These are phyloP conservation scores for Takifugu rubripes DNA, from an alignment of 2,797 vertebrate species.

Conservation along the genomic window DNA sequence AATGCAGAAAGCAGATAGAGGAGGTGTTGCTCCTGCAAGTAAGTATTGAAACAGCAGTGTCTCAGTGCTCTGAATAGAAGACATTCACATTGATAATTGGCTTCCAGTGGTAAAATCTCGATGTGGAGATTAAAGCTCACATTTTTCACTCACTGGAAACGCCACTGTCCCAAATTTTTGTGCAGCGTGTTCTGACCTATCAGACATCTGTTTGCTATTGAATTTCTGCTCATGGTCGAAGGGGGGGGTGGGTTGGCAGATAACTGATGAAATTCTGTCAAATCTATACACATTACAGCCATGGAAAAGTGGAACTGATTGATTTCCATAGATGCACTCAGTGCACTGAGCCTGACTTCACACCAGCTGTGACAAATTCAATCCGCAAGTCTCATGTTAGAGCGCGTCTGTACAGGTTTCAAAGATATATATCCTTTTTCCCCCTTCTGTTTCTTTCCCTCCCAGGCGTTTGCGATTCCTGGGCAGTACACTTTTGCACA, in stretches of 20 bases:
- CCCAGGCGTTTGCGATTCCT: conserved; percentile 88
- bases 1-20: conserved; percentile 5
- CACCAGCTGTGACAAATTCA: conserved; percentile 17
- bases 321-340: conserved; percentile 43
- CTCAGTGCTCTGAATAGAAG: conserved; percentile 17
- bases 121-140: conserved; percentile 35
- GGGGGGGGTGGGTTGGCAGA: conserved; percentile 31
- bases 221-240: conserved; percentile 55
- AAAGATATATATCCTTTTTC: conserved; percentile 9
- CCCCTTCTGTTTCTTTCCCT: conserved; percentile 5
- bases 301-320: conserved; percentile 34
- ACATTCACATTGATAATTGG: conserved; percentile 27
- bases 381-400: conserved; percentile 12
- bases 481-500: conserved; percentile 91
- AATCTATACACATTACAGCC: conserved; percentile 55
- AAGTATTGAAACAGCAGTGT: conserved; percentile 13
- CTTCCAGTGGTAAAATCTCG: conserved; percentile 24
- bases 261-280: conserved; percentile 63
- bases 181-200: conserved; percentile 52
- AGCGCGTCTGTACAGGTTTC: conserved; percentile 8
- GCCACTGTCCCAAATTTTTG: conserved; percentile 53
- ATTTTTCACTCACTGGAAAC: conserved; percentile 27
- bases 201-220: conserved; percentile 68
- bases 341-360: conserved; percentile 12
- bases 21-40: conserved; percentile 18